Conservation (phyloP, 2,797 vertebrate genomes). For the Merluccius polli region DNA sequence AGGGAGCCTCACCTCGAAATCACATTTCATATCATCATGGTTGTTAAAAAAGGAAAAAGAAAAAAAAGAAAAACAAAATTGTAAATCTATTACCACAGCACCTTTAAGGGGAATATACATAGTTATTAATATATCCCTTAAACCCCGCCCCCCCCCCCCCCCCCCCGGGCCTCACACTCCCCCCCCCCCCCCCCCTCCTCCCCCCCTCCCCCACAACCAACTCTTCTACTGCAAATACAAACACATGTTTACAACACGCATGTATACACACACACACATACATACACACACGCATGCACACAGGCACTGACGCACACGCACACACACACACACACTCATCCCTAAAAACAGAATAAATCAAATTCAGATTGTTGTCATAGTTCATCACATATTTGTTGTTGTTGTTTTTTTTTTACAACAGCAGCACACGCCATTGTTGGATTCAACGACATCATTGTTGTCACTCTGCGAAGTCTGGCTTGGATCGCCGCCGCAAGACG, state of each 20-base stretch:
- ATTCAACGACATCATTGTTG: conserved; percentile 36
- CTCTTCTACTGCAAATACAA: conserved; percentile 1
- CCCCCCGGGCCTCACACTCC: too few relatives aligned
- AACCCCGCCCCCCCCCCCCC: background rate
- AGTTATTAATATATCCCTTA: conserved; percentile 33
- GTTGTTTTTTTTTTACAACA: conserved; percentile 39
- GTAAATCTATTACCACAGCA: conserved; percentile 66
- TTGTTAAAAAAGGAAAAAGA: conserved; percentile 10
- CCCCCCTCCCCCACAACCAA: conserved; percentile 12
- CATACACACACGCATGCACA: conserved; percentile 35
- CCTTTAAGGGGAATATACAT: conserved; percentile 61
- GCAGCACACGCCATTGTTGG: conserved; percentile 28
- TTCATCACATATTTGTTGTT: conserved; percentile 63
- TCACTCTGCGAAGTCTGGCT: conserved; percentile 38
- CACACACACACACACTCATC: conserved; percentile 33
- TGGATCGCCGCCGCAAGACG: conserved; percentile 27
- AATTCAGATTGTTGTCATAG: conserved; percentile 45
- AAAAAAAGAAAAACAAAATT: conserved; percentile 30
- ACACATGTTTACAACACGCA: conserved; percentile 1
- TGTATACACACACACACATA: conserved; percentile 31
- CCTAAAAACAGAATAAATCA: conserved; percentile 46
- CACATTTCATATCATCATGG: conserved; percentile 29
- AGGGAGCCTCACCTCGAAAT: conserved; percentile 32
- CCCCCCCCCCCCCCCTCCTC: background rate
- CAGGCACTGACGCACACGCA: conserved; percentile 28